Evolutionary conservation across 1,140 invertebrate genomes (phyloP), one percentile per base, ranked within the genome.

Genomic region (Drosophila melanica): DNA sequence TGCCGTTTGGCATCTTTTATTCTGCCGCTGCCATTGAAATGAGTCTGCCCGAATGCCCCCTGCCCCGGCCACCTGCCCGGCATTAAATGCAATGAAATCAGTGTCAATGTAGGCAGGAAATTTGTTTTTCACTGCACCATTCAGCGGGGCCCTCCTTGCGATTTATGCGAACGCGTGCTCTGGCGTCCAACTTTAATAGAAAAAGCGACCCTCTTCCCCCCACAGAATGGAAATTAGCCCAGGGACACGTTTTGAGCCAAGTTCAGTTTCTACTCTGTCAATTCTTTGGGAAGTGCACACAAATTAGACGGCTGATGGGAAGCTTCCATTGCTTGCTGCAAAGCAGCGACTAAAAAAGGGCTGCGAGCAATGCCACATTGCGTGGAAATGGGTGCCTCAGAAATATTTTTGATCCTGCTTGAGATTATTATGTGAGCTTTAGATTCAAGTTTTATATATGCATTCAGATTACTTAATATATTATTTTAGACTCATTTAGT

Each of bases 51-150:
- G 18, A 18, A 18, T n/a, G 41, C 14, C n/a, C n/a, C n/a, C n/a
- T n/a, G 27, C 27, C 14, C 50, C 30, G 27, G 3, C n/a, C 48
- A 16, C 33, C 55, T 48, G 55, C 20, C 23, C 62, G 33, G 42
- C 76, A 65, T 60, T 68, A 62, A 44, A 75, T 77, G 79, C 71
- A 87, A 89, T 87, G 65, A 87, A 87, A 87, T 89, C 84, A 87
- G 82, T 87, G 82, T 87, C 82, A 87, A 89, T 87, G 84, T 79
- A 65, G 69, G 58, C 68, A 81, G 81, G 82, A 86, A 78, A 78
- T 85, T 78, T 65, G 55, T 65, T 85, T 85, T 70, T 23, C 62
- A 39, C 27, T 47, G 23, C 57, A 54, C 12, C 33, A 35, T 50
- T 57, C 53, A 39, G 55, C 62, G 50, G 9, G 9, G 44, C 11